Base-by-base conservation (phyloP, 2,888 invertebrate species). In the Chromoteleia sp. region DNA sequence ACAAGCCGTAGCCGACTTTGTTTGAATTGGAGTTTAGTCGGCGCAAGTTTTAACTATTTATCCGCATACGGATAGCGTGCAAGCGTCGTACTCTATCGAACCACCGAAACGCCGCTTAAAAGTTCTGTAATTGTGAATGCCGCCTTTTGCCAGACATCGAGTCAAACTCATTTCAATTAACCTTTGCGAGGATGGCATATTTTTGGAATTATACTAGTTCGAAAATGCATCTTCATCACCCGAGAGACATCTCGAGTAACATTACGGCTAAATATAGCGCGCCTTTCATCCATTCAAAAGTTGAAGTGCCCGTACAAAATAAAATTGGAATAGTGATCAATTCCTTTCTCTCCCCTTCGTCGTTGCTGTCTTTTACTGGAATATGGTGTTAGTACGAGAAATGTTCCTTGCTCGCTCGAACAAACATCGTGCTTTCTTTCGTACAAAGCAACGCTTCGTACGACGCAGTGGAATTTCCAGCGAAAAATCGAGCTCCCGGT, bases 391-490 rank as follows among this genome's bases (percentile, higher is more conserved):
- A 17, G 17, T 43, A 43, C 39, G 43, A 0, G 17, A 43, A 43
- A 17, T 17, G 7, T 50, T 50, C 7, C 52, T 25, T 15, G 33
- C 6, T 54, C 54, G 21, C 33, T 33, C 15, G 54, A 54, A 54
- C 36, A 33, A 54, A 54, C 30, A 54, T 54, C 54, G 12, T 54
- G 33, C 33, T 54, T 54, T 54, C 54, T 54, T n/a, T 54, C 19
- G 17, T 33, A 12, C 52, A 50, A 25, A 50, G 19, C 50, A 50
- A 50, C 15, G 19, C 25, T 50, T 25, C 50, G 19, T n/a, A 25
- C 25, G 15, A 50, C 21, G 50, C 12, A 8, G 14, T 8, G 45
- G 45, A 45, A 45, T 45, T 45, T 8, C 17, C 2, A 19, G 45
- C 14, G 45, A 19, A 45, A 45, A 19, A 19, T 45, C 45, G 19